These are phyloP conservation scores for Notothenia rossii DNA, from an alignment of 2,113 vertebrate genomes.

Conservation along the genomic window DNA sequence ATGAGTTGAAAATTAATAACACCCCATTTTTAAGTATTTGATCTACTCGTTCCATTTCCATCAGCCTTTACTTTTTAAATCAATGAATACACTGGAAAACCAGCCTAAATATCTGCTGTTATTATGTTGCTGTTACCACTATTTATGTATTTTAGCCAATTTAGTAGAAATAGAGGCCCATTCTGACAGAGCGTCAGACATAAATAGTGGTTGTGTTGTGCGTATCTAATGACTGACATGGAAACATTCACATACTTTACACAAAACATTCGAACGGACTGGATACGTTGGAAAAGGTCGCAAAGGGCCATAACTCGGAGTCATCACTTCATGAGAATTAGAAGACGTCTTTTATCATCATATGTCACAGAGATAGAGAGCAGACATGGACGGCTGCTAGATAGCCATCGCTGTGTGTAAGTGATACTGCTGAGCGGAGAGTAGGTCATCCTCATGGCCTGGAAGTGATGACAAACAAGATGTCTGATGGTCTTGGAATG, in stretches of 20 bases:
- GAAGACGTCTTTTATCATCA: conserved; percentile 65
- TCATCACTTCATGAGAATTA: conserved; percentile 56
- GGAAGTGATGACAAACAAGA: conserved; percentile 68
- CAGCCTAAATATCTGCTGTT: not conserved
- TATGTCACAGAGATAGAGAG: conserved; percentile 47
- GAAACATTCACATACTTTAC: conserved; percentile 39
- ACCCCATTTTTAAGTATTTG: not conserved
- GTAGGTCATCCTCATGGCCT: conserved; percentile 65
- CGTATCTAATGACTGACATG: conserved; percentile 22
- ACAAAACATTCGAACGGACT: conserved; percentile 40
- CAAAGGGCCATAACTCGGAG: conserved; percentile 11
- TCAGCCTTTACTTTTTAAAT: not conserved
- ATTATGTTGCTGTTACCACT: not conserved
- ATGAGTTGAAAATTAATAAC: not conserved
- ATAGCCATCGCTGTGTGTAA: conserved; percentile 71
- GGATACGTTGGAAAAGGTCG: conserved; percentile 35
- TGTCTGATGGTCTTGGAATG: conserved; percentile 32
- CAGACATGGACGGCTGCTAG: conserved; percentile 62
- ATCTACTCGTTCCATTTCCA: not conserved
- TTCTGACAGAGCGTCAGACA: conserved; percentile 10
- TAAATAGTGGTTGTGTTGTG: conserved; percentile 50
- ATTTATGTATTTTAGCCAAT: conserved; percentile 27
- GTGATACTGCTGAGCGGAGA: conserved; percentile 57
- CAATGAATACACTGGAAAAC: not conserved
- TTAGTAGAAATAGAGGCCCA: not conserved